Conservation (phyloP, 1,140 invertebrate species). For the Rhizoglyphus robini region DNA sequence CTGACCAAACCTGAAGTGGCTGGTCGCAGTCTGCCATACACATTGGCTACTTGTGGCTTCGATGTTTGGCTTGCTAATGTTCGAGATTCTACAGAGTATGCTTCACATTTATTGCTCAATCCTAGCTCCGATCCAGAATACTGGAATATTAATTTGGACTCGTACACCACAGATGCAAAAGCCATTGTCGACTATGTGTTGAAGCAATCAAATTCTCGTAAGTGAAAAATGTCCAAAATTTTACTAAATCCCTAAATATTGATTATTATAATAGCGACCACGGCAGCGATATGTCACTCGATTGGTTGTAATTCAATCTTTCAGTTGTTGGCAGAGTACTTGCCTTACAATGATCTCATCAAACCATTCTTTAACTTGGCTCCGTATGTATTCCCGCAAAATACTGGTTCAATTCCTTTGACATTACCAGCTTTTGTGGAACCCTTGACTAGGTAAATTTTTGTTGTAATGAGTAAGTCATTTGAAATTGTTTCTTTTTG, state of each 20-base stretch:
- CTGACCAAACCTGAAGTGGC: neutral
- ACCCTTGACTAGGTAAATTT: neutral
- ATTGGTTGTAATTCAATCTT: neutral
- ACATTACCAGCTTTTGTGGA: neutral
- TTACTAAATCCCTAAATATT: neutral
- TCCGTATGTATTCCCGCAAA: neutral
- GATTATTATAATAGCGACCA: too few species aligned
- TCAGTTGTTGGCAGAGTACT: neutral
- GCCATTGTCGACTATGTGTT: neutral
- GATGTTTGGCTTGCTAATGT: slow-evolving; percentile 7
- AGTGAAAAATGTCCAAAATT: too few species aligned
- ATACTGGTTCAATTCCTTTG: neutral
- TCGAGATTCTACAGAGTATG: neutral
- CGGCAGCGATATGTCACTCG: neutral
- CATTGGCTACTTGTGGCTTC: neutral
- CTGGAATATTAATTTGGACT: slow-evolving; percentile 2
- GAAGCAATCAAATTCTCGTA: neutral
- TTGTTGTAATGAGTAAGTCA: too few species aligned
- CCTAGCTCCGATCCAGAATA: neutral
- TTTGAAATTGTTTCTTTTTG: too few species aligned
- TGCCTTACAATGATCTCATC: neutral
- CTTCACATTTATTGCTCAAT: neutral
- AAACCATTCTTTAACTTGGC: neutral
- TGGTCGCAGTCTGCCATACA: neutral
- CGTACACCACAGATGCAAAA: neutral